These are phyloP conservation scores for Campoletis sonorensis DNA, from an alignment of 1,140 invertebrate genomes.

Conservation along the genomic window DNA sequence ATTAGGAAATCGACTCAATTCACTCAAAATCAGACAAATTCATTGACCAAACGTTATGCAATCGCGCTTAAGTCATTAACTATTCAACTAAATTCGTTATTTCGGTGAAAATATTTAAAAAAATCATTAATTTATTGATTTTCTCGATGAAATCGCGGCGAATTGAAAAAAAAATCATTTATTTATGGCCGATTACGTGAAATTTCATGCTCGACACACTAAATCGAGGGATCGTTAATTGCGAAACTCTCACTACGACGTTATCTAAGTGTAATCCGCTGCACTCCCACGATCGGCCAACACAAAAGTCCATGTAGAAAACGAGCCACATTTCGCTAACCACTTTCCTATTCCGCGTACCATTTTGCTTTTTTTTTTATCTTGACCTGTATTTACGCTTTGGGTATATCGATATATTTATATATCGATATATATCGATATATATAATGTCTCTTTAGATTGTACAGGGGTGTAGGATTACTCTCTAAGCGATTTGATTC, in stretches of 20 bases:
- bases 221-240: neutral
- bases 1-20: too few species aligned
- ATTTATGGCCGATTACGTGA: neutral
- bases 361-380: neutral
- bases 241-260: neutral
- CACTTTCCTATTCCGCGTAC: constrained; percentile 12
- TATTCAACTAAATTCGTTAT: too few species aligned
- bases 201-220: neutral
- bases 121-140: too few species aligned
- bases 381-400: neutral
- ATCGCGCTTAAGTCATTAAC: too few species aligned
- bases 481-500: constrained; percentile 22
- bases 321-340: constrained; percentile 4
- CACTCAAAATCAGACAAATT: too few species aligned
- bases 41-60: too few species aligned
- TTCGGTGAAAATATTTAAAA: too few species aligned
- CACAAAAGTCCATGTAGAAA: neutral
- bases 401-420: too few species aligned
- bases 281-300: neutral
- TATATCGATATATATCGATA: too few species aligned
- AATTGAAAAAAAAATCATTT: neutral
- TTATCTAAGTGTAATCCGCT: neutral
- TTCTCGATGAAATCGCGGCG: neutral
- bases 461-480: neutral
- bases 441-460: neutral